These are phyloP conservation scores for Scyliorhinus canicula DNA, from an alignment of 2,797 vertebrate species.

Conservation along the genomic window DNA sequence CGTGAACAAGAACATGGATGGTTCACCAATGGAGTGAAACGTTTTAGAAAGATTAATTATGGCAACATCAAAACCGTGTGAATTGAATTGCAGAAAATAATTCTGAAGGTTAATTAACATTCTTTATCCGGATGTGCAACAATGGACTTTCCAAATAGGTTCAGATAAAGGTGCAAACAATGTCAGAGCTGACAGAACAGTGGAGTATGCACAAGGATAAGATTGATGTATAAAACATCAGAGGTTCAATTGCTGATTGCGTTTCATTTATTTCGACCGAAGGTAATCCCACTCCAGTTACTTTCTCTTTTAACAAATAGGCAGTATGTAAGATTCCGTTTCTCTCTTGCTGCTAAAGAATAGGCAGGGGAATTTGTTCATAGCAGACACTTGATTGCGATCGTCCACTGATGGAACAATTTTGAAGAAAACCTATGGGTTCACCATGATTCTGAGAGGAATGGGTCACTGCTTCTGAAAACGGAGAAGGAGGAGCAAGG, in stretches of 20 bases:
- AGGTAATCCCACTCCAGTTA: not conserved
- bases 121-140: not conserved
- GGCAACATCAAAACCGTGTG: not conserved
- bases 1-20: not conserved
- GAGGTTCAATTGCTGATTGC: not conserved
- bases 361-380: not conserved
- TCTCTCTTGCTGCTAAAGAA: not conserved
- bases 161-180: not conserved
- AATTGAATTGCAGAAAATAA: not conserved
- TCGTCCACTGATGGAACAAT: not conserved
- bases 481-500: not conserved
- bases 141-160: not conserved
- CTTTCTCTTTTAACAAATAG: not conserved
- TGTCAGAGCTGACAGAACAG: not conserved
- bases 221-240: not conserved
- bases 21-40: no score
- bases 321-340: not conserved
- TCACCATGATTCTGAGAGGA: not conserved
- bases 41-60: not conserved
- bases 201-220: not conserved
- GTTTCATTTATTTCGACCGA: not conserved
- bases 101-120: not conserved
- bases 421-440: not conserved
- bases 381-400: not conserved
- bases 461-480: not conserved